These are phyloP conservation scores for Phorcus lineatus DNA, from an alignment of 2,888 invertebrate species.

Conservation along the genomic window DNA sequence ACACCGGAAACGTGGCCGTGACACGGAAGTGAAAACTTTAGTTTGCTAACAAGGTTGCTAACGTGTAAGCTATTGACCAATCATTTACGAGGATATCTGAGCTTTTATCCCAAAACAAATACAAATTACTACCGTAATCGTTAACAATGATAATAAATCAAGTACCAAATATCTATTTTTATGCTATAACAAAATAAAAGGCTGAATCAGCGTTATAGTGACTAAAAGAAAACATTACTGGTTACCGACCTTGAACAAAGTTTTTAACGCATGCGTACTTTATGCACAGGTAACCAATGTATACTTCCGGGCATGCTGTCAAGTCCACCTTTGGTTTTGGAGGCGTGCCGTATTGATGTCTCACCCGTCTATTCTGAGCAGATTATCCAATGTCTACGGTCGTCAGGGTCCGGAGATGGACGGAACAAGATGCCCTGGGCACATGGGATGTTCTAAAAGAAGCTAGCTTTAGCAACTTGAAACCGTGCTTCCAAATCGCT, in stretches of 20 bases:
- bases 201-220: too few relatives aligned
- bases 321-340: too few relatives aligned
- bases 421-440: conserved; percentile 32
- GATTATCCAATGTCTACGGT: not conserved
- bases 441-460: conserved; percentile 43
- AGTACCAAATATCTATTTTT: not conserved
- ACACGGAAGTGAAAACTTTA: not conserved
- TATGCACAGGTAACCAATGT: not conserved
- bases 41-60: too few relatives aligned
- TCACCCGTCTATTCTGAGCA: too few relatives aligned
- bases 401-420: conserved; percentile 42
- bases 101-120: too few relatives aligned
- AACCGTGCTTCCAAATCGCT: conserved; percentile 36
- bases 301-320: conserved; percentile 7
- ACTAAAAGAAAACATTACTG: too few relatives aligned
- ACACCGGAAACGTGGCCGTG: not conserved
- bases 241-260: not conserved
- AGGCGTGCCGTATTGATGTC: too few relatives aligned
- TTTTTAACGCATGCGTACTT: not conserved
- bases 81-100: too few relatives aligned
- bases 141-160: too few relatives aligned
- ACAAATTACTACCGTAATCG: too few relatives aligned
- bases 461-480: conserved; percentile 46
- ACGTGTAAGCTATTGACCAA: too few relatives aligned
- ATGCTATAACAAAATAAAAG: too few relatives aligned